These are phyloP conservation scores for Antechinus flavipes DNA, from an alignment of 2,113 vertebrate genomes.

Conservation along the genomic window DNA sequence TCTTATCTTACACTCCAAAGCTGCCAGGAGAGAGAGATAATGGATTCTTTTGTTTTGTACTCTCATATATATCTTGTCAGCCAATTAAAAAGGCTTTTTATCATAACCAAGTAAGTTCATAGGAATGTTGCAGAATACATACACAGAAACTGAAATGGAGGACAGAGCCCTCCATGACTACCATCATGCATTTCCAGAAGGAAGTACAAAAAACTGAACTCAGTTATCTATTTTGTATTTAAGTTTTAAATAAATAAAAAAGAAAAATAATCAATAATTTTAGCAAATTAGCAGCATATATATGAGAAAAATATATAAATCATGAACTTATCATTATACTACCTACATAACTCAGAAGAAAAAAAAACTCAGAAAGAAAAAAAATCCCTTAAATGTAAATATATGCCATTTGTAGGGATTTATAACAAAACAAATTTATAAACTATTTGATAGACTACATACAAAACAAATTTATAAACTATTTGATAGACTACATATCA, in stretches of 20 bases:
- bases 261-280: not conserved
- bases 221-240: not conserved
- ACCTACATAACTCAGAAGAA: not conserved
- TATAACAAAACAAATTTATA: not conserved
- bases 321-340: not conserved
- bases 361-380: not conserved
- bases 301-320: not conserved
- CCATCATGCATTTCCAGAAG: not conserved
- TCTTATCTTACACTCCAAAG: not conserved
- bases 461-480: not conserved
- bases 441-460: not conserved
- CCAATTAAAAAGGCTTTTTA: not conserved
- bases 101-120: not conserved
- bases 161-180: not conserved
- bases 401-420: not conserved
- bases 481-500: not conserved
- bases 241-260: not conserved
- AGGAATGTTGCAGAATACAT: not conserved
- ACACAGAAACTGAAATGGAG: not conserved
- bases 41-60: not conserved
- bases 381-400: not conserved
- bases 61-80: not conserved
- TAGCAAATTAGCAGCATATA: not conserved
- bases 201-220: not conserved
- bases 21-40: not conserved